These are phyloP conservation scores for Acrobasis consociella DNA, from an alignment of 2,888 invertebrate genomes.

Conservation along the genomic window DNA sequence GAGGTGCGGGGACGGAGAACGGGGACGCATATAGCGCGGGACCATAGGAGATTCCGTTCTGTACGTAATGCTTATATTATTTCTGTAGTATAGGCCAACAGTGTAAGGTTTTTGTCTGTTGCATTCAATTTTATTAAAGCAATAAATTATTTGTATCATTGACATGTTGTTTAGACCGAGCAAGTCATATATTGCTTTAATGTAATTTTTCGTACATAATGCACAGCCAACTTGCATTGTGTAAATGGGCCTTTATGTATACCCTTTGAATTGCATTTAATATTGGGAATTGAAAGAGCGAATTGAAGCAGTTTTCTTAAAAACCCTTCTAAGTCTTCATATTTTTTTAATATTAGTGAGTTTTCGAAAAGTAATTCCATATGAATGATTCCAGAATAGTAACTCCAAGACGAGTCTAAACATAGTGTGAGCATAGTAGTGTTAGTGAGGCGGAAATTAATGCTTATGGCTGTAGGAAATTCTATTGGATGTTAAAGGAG, in stretches of 20 bases:
- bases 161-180: no score
- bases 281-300: conserved; percentile 56
- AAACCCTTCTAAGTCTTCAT: conserved; percentile 58
- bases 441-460: conserved; percentile 31
- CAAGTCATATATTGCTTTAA: no score
- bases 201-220: no score
- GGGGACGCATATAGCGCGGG: no score
- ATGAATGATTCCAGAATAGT: conserved; percentile 47
- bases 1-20: no score
- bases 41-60: no score
- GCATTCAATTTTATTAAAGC: no score
- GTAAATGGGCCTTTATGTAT: conserved; percentile 26
- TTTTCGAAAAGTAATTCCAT: conserved; percentile 46
- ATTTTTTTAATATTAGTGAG: conserved; percentile 52
- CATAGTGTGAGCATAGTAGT: conserved; percentile 42
- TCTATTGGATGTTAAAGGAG: conserved; percentile 32
- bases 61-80: no score
- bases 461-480: conserved; percentile 36
- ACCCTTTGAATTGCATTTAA: conserved; percentile 50
- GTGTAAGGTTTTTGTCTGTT: no score
- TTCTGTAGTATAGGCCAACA: no score
- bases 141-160: no score
- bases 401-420: conserved; percentile 64
- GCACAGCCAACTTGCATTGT: no score
- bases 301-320: conserved; percentile 46